Evolutionary conservation across 2,797 vertebrate genomes (phyloP), one percentile per base, ranked within the genome.

Genomic region (Sphaeramia orbicularis): DNA sequence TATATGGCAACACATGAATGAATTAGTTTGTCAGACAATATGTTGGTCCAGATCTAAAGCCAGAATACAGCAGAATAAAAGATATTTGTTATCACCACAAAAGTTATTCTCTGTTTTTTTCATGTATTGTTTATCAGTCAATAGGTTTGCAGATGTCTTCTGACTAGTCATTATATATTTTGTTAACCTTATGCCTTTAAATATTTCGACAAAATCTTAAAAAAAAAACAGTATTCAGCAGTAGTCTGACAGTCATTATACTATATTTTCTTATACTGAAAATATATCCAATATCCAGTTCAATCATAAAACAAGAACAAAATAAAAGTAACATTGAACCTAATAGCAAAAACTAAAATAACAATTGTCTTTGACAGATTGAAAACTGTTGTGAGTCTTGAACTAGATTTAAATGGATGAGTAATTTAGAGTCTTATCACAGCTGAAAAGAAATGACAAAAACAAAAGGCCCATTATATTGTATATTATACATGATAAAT

Each of bases 371-470:
- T n/a, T 59, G 14, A 6, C 0, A 19, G 14, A 42, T 42, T 42
- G 12, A 14, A 15, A 14, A 48, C 13, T 18, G 1, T 6, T 18
- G 12, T 7, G 15, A 0, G 3, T 49, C 21, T 24, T 24, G 21
- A 24, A 5, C 2, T 24, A 24, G 21, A 24, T 24, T 24, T 24
- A 24, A 24, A 24, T 24, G 41, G 32, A 11, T 24, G 18, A 63
- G 21, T 27, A 47, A 40, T 0, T 51, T 3, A 21, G 30, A 24
- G 8, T 2, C 24, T 50, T 32, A 38, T 55, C 37, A 5, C 4
- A 63, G 11, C 35, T 52, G 3, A 47, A 60, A 51, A 41, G 15
- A 67, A 48, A 61, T 12, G 37, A 51, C 50, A 51, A 40, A 27
- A 14, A 2, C 1, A 5, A 55, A 36, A 18, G 4, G 43, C 14